Percentiles rank a stretch among this genome's conserved stretches.
Evolutionary conservation across 2,113 vertebrate genomes (phyloP).

Genomic region (Gallinago undulata): DNA sequence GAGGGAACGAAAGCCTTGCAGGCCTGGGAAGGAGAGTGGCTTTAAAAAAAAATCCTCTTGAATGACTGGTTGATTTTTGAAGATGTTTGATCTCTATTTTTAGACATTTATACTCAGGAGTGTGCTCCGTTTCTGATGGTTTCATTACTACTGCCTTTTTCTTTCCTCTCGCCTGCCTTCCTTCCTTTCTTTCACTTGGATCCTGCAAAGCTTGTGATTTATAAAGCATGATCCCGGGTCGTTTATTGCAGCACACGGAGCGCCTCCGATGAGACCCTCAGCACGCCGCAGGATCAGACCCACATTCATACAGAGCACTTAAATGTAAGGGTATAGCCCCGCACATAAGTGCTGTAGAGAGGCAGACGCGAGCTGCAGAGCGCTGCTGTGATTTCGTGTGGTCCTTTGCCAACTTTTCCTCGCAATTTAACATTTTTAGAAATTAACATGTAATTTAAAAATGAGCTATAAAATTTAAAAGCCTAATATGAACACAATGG

Average conservation of each 20-base stretch:
- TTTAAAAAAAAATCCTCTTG: background rate
- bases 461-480: slow-evolving; percentile 51
- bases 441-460: slow-evolving; percentile 67
- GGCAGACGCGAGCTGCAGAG: background rate
- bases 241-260: background rate
- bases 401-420: slow-evolving; percentile 44
- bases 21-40: background rate
- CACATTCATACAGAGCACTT: background rate
- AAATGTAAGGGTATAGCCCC: background rate
- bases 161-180: background rate
- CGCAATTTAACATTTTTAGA: slow-evolving; percentile 46
- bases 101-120: slow-evolving; percentile 21
- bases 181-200: background rate
- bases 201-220: background rate
- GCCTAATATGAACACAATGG: slow-evolving; percentile 34
- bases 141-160: slow-evolving; percentile 34
- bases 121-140: background rate
- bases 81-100: slow-evolving; percentile 54
- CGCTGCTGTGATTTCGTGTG: slow-evolving; percentile 26
- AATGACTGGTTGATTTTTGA: slow-evolving; percentile 25
- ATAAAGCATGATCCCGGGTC: background rate
- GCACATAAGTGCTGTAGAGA: background rate
- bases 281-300: background rate
- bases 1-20: slow-evolving; percentile 10
- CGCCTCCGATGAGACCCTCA: background rate